phyloP scores from a whole-genome alignment of 2,113 vertebrate genomes.

The Fulmarus glacialis region DNA sequence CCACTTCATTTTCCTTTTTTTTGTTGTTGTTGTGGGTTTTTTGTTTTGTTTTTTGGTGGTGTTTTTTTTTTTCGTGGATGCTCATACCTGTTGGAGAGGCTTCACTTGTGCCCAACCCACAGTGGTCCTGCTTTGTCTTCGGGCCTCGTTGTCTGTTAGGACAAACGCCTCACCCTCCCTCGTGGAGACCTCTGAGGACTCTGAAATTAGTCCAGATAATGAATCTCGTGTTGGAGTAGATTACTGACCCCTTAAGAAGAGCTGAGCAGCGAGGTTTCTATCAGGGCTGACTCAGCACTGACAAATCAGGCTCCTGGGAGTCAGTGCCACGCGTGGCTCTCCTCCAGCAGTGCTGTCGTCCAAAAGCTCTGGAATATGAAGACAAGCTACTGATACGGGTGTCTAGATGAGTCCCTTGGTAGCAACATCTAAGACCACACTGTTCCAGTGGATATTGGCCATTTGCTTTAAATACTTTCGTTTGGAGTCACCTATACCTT shows the following conservation, averaged over 20 bases:
- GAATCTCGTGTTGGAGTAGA: fast-evolving
- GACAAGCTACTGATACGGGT: background rate
- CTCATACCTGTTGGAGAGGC: background rate
- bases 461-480: background rate
- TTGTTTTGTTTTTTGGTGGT: no score
- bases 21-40: no score
- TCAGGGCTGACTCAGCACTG: background rate
- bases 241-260: background rate
- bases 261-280: background rate
- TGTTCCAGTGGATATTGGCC: background rate
- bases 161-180: fast-evolving
- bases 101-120: fast-evolving
- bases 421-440: background rate
- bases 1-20: background rate
- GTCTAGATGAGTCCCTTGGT: background rate
- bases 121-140: background rate
- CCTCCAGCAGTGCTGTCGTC: background rate
- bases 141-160: background rate
- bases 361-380: background rate
- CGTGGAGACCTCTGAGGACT: background rate
- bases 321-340: fast-evolving
- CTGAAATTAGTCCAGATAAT: background rate
- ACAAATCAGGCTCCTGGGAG: background rate
- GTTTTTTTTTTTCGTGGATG: background rate
- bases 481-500: background rate